Evolutionary conservation across 2,113 vertebrate genomes (phyloP).

Genomic region (Bothrops jararaca): DNA sequence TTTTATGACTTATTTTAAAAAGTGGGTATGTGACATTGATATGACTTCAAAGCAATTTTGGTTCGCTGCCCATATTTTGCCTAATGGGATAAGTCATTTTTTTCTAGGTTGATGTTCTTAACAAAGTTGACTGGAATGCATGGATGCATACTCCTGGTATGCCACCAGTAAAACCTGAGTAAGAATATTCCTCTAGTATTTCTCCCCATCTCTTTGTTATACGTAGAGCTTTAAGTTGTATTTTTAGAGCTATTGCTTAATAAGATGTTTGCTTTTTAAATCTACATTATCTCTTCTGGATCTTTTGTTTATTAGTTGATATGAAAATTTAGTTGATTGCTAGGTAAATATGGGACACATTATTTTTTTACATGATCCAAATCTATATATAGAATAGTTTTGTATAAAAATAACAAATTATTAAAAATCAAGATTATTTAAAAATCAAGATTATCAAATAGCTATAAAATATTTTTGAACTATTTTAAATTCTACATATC

Average conservation of each 20-base stretch:
- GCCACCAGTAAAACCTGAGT: conserved; percentile 87
- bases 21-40: not conserved
- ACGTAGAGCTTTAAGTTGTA: not conserved
- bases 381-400: not conserved
- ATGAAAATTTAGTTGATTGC: not conserved
- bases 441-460: not conserved
- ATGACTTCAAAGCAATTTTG: not conserved
- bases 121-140: conserved; percentile 90
- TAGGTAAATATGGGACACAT: not conserved
- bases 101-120: conserved; percentile 84
- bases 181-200: conserved; percentile 53
- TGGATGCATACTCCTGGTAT: conserved; percentile 94
- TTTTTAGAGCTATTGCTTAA: not conserved
- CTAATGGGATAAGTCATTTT: not conserved
- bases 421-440: not conserved
- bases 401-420: not conserved
- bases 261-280: not conserved
- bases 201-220: not conserved
- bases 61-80: not conserved
- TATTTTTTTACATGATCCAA: not conserved
- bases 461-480: not conserved
- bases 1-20: not conserved
- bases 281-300: not conserved
- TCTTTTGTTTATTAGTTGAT: not conserved
- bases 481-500: not conserved